Base-by-base conservation (phyloP, 2,888 invertebrate species). In the Dasypogon diadema region DNA sequence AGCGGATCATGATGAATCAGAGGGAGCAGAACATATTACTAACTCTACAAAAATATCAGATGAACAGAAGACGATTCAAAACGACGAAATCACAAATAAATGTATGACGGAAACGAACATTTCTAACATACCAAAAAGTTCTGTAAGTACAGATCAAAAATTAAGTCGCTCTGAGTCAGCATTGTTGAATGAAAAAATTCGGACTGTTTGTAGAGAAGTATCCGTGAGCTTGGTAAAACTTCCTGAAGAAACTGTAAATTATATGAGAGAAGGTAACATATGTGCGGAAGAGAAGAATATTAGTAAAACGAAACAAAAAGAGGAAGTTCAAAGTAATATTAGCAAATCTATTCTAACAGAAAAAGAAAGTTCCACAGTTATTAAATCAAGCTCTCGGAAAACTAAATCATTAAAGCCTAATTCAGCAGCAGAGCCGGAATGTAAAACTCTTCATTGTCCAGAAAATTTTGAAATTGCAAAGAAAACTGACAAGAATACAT, bases 1-100 rank as follows among this genome's bases (percentile, higher is more conserved):
- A 18, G 10, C 16, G 26, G 70, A 76, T 37, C 63, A 72, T 16
- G 77, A 77, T 75, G 75, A 55, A 2, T 21, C 4, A 2, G 42
- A 48, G 10, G 74, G 48, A n/a, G 22, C 42, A 16, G 26, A 26
- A 30, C 14, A 1, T 6, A 24, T 14, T 26, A 2, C 12, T 22
- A 24, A 0, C 12, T 3, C 10, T 24, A 3, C 22, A 24, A 21
- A n/a, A n/a, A 22, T 26, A 10, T 6, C 14, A 6, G 14, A 10
- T 10, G 5, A 10, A 6, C 5, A 1, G 5, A 42, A 42, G 12
- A n/a, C 3, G 2, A 12, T 12, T 3, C 10, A 42, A 42, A 42
- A 2, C n/a, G n/a, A 42, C 12, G n/a, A 12, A 12, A 2, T 2
- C 3, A 12, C 6, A 42, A 6, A 8, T 12, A n/a, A 12, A 12